Percentiles rank a stretch among this genome's conserved stretches.
These are phyloP conservation scores for Morbakka virulenta DNA, from an alignment of 30 jellyfish, hydroid and myxozoan species.

Conservation along the genomic window DNA sequence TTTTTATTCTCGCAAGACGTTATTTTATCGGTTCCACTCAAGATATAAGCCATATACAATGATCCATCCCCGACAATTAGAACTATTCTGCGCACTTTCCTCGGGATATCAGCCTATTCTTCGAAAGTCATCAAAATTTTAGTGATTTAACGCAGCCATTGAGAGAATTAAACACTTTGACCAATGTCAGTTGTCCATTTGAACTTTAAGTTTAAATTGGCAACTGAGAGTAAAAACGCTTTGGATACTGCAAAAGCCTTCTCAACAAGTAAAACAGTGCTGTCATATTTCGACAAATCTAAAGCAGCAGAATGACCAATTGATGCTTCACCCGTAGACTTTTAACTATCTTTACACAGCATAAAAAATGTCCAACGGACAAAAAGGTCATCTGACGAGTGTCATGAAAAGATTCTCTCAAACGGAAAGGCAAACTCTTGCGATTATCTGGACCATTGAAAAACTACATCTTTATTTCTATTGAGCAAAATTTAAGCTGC, in stretches of 20 bases:
- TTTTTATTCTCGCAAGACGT: neutral
- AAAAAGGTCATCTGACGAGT: neutral
- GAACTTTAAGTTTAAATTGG: neutral
- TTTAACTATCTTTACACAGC: slow-evolving; percentile 15
- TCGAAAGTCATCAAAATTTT: neutral
- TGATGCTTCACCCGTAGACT: slow-evolving; percentile 4
- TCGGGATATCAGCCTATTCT: neutral
- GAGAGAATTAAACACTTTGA: too few relatives aligned
- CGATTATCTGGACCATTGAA: slow-evolving; percentile 23
- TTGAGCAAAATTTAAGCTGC: slow-evolving; percentile 2
- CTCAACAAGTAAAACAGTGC: slow-evolving; percentile 15
- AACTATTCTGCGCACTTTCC: neutral
- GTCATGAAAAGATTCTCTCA: slow-evolving; percentile 1
- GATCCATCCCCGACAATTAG: neutral
- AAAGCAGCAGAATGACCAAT: neutral
- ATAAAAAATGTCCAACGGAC: slow-evolving; percentile 5
- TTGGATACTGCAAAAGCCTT: neutral
- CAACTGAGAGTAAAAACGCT: neutral
- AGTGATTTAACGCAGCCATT: neutral
- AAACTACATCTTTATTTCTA: slow-evolving; percentile 6
- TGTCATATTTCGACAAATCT: slow-evolving; percentile 32
- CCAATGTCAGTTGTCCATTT: neutral
- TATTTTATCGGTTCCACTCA: neutral
- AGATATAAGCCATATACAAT: neutral
- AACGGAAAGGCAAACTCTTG: slow-evolving; percentile 27